Evolutionary conservation across 2,888 invertebrate genomes (phyloP), one percentile per base, ranked within the genome.

Genomic region (Papilio elwesi): DNA sequence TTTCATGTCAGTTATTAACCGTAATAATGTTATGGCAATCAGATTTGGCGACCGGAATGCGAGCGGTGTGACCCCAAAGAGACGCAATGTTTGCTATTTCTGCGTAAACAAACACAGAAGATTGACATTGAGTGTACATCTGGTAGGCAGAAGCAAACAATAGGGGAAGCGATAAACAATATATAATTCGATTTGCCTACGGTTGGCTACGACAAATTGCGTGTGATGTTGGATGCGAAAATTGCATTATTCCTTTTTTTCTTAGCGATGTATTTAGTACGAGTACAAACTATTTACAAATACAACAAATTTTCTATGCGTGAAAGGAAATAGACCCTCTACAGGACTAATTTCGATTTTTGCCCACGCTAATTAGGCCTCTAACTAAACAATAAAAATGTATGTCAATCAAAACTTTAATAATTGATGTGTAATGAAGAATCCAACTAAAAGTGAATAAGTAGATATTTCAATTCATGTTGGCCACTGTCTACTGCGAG

Each of bases 121-220:
- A 93, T 92, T 93, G 93, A 93, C 93, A 87, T 88, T 77, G 85
- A 92, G 89, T 89, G 92, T 93, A 93, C 93, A 93, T 92, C 93
- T 93, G 93, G 91, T 88, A 83, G 86, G 79, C 80, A 89, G 89
- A 89, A 90, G 91, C 92, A 91, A 93, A 93, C 91, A 92, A 91
- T 89, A 81, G 88, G 91, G 91, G 87, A 87, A 83, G 71, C 76
- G 80, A 84, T 90, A 93, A 92, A 93, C 90, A 90, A 86, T 87
- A 86, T 76, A 75, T 93, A 92, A 93, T 92, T 93, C 85, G 88
- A 93, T 93, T 93, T 90, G 82, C 85, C 82, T 82, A 84, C 83
- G 83, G 81, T 81, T 81, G 81, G 76, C 78, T 74, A 74, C 81
- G 86, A 85, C 89, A 92, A 92, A 92, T 93, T 93, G 89, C 87